These are phyloP conservation scores for Leptogaster cylindrica DNA, from an alignment of 2,888 invertebrate genomes.

Conservation along the genomic window DNA sequence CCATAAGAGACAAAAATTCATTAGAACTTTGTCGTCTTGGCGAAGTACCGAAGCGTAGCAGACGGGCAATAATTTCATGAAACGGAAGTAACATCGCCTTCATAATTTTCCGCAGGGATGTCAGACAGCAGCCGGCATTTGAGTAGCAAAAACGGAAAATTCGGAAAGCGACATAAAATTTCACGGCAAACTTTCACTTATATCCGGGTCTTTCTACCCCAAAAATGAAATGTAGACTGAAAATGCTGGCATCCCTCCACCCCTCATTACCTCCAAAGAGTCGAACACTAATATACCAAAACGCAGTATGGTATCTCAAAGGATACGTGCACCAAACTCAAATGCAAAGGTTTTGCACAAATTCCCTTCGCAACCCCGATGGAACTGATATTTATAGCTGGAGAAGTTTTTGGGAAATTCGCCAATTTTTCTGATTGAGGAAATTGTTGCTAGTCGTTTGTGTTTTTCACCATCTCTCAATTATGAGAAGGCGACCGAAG, in stretches of 20 bases:
- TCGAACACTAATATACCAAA: too few species aligned
- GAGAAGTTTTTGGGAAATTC: conserved; percentile 43
- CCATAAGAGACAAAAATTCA: not conserved
- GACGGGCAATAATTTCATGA: conserved; percentile 23
- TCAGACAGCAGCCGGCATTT: not conserved
- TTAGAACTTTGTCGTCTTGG: not conserved
- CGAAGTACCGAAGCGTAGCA: conserved; percentile 5
- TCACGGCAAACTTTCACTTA: conserved; percentile 18
- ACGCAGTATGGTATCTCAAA: too few species aligned
- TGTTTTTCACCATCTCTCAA: not conserved
- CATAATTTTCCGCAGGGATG: conserved; percentile 14
- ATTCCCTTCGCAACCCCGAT: not conserved
- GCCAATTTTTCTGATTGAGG: conserved; percentile 45
- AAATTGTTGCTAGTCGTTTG: conserved; percentile 39
- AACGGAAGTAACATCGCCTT: conserved; percentile 11
- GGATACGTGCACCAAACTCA: not conserved
- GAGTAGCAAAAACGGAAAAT: too few species aligned
- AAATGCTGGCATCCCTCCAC: too few species aligned
- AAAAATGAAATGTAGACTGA: too few species aligned
- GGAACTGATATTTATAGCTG: conserved; percentile 28
- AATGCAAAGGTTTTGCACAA: not conserved
- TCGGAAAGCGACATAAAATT: too few species aligned
- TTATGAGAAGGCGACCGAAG: conserved; percentile 2
- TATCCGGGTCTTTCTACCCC: not conserved
- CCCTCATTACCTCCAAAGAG: too few species aligned